phyloP scores from a whole-genome alignment of 2,113 vertebrate species.

The Platycercus adscitus region DNA sequence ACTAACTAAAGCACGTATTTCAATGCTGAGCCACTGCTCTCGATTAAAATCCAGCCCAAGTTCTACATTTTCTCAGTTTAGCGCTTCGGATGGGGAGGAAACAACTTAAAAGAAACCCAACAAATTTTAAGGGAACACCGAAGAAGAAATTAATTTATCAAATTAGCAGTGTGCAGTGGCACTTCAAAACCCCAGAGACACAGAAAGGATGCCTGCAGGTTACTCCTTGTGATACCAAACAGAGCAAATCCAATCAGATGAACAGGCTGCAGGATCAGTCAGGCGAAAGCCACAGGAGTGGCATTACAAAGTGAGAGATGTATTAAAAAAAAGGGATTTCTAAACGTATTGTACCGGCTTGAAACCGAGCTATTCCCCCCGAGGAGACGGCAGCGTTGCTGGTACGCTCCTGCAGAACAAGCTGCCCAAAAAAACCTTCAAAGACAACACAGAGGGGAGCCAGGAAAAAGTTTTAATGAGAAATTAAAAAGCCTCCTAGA shows the following conservation, averaged over 20 bases:
- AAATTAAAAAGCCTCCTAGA: not conserved
- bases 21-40: not conserved
- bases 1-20: not conserved
- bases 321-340: slow-evolving; percentile 45
- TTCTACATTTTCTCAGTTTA: not conserved
- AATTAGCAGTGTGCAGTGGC: not conserved
- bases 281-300: not conserved
- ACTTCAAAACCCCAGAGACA: slow-evolving; percentile 17
- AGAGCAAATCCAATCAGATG: slow-evolving; percentile 66
- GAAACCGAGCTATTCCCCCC: not conserved
- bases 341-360: slow-evolving; percentile 21
- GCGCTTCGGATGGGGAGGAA: not conserved
- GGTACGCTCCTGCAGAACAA: not conserved
- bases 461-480: not conserved
- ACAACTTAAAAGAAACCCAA: not conserved
- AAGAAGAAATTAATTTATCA: slow-evolving; percentile 45
- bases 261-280: slow-evolving; percentile 47
- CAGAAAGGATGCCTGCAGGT: slow-evolving; percentile 37
- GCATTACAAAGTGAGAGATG: slow-evolving; percentile 7
- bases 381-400: not conserved
- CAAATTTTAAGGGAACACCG: not conserved
- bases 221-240: slow-evolving; percentile 38
- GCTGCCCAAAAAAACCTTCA: not conserved
- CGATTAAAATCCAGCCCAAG: slow-evolving; percentile 1
- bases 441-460: not conserved